phyloP scores from a whole-genome alignment of 2,888 invertebrate species.

The Dexiosoma caninum region DNA sequence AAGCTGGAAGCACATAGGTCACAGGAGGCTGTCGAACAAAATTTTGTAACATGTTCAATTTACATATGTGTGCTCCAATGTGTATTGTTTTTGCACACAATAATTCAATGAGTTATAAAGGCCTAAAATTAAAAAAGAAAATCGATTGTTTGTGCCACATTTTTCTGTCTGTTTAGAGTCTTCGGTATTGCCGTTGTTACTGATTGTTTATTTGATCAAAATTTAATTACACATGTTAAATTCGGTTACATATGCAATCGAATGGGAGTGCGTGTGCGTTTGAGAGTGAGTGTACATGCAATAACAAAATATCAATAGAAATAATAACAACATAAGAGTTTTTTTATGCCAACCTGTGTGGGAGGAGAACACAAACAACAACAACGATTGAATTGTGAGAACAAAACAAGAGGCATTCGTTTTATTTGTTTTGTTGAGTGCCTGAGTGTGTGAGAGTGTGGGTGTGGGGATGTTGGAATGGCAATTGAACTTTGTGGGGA shows the following conservation, averaged over 20 bases:
- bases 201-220: not conserved
- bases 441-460: not conserved
- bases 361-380: not conserved
- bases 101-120: no score
- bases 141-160: no score
- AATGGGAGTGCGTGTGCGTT: not conserved
- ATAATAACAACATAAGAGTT: conserved; percentile 28
- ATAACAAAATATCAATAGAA: conserved; percentile 32
- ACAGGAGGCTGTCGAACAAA: no score
- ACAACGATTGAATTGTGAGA: not conserved
- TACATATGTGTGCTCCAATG: no score
- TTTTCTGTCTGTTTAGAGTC: no score
- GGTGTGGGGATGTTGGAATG: not conserved
- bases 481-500: not conserved
- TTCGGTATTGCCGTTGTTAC: no score
- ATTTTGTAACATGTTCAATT: no score
- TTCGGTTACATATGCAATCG: not conserved
- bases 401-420: not conserved
- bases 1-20: no score
- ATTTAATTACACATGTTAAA: conserved; percentile 29
- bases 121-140: no score
- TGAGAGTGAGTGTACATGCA: conserved; percentile 35
- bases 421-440: no score
- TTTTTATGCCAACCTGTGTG: not conserved
- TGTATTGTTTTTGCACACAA: no score